Evolutionary conservation across 2,888 invertebrate species (phyloP).

Genomic region (Epinotia nisella): DNA sequence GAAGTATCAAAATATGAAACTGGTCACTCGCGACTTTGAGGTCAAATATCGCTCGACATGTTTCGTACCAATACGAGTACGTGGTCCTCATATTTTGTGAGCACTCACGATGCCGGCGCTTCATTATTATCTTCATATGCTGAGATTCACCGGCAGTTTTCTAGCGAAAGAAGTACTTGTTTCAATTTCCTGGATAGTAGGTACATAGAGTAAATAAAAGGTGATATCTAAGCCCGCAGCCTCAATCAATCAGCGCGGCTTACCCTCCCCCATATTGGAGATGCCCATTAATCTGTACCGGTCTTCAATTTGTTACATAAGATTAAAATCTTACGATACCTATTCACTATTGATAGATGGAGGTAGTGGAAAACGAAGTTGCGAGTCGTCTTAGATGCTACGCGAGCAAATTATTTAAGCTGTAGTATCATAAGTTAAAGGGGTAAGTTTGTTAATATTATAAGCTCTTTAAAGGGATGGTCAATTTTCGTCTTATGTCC

Average conservation of each 20-base stretch:
- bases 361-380: background rate
- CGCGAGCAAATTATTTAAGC: background rate
- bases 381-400: background rate
- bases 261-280: conserved; percentile 30
- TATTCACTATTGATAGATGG: conserved; percentile 13
- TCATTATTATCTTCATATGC: too few relatives aligned
- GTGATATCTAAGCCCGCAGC: conserved; percentile 20
- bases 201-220: conserved; percentile 1
- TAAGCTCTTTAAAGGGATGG: too few relatives aligned
- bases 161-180: too few relatives aligned
- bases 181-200: too few relatives aligned
- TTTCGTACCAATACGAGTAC: too few relatives aligned
- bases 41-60: too few relatives aligned
- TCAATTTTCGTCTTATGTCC: too few relatives aligned
- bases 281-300: conserved; percentile 30
- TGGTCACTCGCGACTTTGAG: too few relatives aligned
- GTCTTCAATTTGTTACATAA: conserved; percentile 33
- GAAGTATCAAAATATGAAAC: too few relatives aligned
- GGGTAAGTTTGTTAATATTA: background rate
- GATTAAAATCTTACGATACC: conserved; percentile 34
- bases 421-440: background rate
- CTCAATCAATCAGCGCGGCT: conserved; percentile 28
- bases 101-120: too few relatives aligned
- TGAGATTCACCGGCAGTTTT: too few relatives aligned
- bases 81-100: too few relatives aligned